These are phyloP conservation scores for Mus spicilegus DNA, from an alignment of 2,113 vertebrate species.

Conservation along the genomic window DNA sequence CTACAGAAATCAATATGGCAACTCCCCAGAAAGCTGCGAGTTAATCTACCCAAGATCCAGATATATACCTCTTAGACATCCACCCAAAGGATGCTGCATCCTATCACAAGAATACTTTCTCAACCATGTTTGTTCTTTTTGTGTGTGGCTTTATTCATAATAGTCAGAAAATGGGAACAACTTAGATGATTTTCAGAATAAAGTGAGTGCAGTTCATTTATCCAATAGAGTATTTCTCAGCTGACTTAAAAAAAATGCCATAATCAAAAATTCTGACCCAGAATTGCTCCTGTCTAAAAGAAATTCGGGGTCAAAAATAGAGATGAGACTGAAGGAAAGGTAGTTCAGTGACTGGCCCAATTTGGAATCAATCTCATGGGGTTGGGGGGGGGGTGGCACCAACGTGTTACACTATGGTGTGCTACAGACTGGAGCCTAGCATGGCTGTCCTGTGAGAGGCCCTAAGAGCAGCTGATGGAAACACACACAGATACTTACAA, in stretches of 20 bases:
- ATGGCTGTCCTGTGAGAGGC: too few species aligned
- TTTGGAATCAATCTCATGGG: too few species aligned
- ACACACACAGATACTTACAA: too few species aligned
- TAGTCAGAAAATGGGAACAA: not conserved
- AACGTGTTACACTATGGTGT: too few species aligned
- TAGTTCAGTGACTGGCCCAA: too few species aligned
- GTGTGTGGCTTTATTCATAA: not conserved
- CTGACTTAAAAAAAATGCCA: not conserved
- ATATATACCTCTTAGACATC: not conserved
- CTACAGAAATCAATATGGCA: not conserved
- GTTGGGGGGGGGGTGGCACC: too few species aligned
- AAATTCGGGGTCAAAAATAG: too few species aligned
- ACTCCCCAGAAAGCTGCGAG: not conserved
- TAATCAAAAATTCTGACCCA: too few species aligned
- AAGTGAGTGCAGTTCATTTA: not conserved
- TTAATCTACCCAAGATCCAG: not conserved
- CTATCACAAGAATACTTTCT: not conserved
- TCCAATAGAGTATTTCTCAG: not conserved
- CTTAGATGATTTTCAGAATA: not conserved
- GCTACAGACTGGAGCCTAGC: too few species aligned
- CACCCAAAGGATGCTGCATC: not conserved
- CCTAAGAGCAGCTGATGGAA: too few species aligned
- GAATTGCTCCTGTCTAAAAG: too few species aligned
- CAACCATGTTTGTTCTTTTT: not conserved
- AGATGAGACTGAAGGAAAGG: too few species aligned